A percentile compares a stretch with the other conserved stretches of the same genome.
phyloP scores from a whole-genome alignment of 2,888 invertebrate genomes.

The Gortyna flavago region DNA sequence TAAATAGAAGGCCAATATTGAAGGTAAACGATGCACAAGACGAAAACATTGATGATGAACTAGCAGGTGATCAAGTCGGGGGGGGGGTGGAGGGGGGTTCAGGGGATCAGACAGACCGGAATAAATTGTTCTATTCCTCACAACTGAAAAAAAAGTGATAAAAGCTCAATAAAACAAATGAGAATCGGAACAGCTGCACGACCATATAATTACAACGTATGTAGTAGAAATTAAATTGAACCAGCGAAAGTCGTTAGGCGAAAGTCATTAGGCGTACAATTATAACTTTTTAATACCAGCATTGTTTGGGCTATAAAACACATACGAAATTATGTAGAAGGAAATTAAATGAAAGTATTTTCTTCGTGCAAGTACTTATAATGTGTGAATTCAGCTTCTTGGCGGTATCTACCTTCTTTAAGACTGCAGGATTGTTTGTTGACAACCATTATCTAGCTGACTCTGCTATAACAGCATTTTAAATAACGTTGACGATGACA shows the following conservation, averaged over 20 bases:
- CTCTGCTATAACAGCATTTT: not conserved
- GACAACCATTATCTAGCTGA: not conserved
- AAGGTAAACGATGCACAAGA: too few species aligned
- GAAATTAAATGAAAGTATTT: constrained; percentile 49
- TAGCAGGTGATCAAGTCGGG: too few species aligned
- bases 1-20: too few species aligned
- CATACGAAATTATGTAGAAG: constrained; percentile 33
- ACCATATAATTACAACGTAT: constrained; percentile 15
- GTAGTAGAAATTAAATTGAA: constrained; percentile 27
- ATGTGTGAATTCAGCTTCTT: not conserved
- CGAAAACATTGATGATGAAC: too few species aligned
- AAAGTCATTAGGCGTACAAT: constrained; percentile 41
- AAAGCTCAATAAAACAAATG: constrained; percentile 15
- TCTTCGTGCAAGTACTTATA: constrained; percentile 11
- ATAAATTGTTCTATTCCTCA: too few species aligned
- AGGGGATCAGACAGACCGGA: too few species aligned
- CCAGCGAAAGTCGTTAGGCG: constrained; percentile 49
- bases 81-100: too few species aligned
- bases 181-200: not conserved
- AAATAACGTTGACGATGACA: not conserved
- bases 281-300: constrained; percentile 48
- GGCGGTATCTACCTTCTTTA: not conserved
- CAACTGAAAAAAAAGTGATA: not conserved
- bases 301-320: constrained; percentile 50
- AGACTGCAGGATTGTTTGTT: not conserved